Base-by-base conservation (phyloP, 1,140 invertebrate species). In the Sesamia nonagrioides region DNA sequence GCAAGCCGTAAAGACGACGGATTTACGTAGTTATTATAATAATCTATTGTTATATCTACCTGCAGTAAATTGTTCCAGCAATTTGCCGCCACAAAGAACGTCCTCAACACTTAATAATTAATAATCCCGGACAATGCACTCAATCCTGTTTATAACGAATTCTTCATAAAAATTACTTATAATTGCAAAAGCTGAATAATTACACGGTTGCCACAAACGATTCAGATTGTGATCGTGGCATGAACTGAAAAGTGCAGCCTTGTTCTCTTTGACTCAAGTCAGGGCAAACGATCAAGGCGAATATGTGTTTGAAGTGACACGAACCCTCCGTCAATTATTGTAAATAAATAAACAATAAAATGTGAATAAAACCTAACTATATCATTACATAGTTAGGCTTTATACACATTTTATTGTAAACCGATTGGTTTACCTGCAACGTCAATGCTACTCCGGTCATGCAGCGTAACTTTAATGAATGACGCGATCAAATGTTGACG, bases 271-370 rank as follows among this genome's bases (percentile, higher is more conserved):
- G 78, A 60, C 61, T 82, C 74, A 79, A 84, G 82, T 82, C 82
- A 84, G 81, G 84, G 86, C 81, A 78, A 83, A 84, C 83, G 78
- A 88, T 85, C 88, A 88, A 89, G 88, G 88, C 81, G 72, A 86
- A 78, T 83, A 83, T 81, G 76, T 85, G 77, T 69, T 61, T 33
- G 56, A 45, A 71, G 74, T 60, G 54, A 77, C 74, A 76, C 63
- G 58, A 61, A 82, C 77, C 82, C 69, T 82, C 80, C 66, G 78
- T 80, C 83, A n/a, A n/a, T n/a, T n/a, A n/a, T n/a, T n/a, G n/a
- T n/a, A n/a, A n/a, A n/a, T n/a, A n/a, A n/a, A n/a, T n/a, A n/a
- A n/a, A n/a, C n/a, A n/a, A n/a, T n/a, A n/a, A n/a, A n/a, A n/a
- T n/a, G n/a, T n/a, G n/a, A n/a, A n/a, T n/a, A n/a, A n/a, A n/a